Base-by-base conservation (phyloP, 1,140 invertebrate species). In the Matsumurasca onukii region DNA sequence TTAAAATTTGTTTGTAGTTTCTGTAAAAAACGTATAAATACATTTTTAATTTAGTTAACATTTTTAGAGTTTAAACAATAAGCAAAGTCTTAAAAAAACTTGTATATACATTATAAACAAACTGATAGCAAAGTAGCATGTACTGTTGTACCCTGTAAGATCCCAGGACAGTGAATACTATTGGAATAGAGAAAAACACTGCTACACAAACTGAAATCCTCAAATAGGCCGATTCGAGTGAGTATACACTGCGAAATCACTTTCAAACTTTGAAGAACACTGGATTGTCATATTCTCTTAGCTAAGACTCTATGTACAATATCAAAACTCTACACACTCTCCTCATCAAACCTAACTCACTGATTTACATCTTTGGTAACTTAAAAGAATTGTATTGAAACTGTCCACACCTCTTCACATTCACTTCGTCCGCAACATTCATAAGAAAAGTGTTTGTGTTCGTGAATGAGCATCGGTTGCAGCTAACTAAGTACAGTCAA, bases 201-300 rank as follows among this genome's bases (percentile, higher is more conserved):
- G n/a, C n/a, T n/a, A n/a, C n/a, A n/a, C n/a, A n/a, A n/a, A n/a
- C n/a, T n/a, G n/a, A n/a, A n/a, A n/a, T n/a, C n/a, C 22, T 13
- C 3, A 52, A 52, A 52, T 52, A 52, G 49, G 49, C 49, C 49
- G 49, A 15, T 52, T 24, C 49, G 20, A 52, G 49, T 52, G 49
- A 52, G 49, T 27, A 27, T 29, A 9, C 31, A 20, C 25, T 17
- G 25, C 59, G 57, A 61, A 61, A 61, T 29, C 25, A 29, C 30
- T 34, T 31, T 20, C 17, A 31, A 63, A 63, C 31, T 2, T 5
- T 31, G 17, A n/a, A 63, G 61, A 63, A 30, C 61, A 63, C 61
- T 63, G 61, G 61, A 63, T 63, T 63, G 61, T 63, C 61, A 63
- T 63, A 30, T 20, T 31, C 31, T 31, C 61, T 63, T 63, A 63